Evolutionary conservation across 2,797 vertebrate species (phyloP).

Genomic region (Synanceia verrucosa): DNA sequence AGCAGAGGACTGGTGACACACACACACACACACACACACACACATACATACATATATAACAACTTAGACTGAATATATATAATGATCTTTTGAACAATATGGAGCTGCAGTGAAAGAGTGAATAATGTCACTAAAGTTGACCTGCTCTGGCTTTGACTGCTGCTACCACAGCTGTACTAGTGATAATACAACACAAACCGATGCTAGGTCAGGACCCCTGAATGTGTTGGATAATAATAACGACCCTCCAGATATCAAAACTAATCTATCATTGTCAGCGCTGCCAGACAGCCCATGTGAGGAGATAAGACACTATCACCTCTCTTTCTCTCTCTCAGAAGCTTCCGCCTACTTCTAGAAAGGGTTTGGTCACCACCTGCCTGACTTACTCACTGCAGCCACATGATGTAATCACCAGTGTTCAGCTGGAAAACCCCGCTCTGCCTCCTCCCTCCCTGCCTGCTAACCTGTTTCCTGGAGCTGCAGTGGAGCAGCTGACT

Average conservation of each 20-base stretch:
- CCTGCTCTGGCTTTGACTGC: no score
- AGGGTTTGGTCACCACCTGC: conserved; percentile 58
- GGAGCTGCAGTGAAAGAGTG: no score
- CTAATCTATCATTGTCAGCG: conserved; percentile 27
- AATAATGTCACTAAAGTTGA: no score
- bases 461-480: conserved; percentile 19
- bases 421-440: conserved; percentile 51
- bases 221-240: conserved; percentile 29
- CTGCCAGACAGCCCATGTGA: conserved; percentile 3
- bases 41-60: background rate
- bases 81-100: no score
- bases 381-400: conserved; percentile 35
- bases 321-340: conserved; percentile 4
- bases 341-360: conserved; percentile 62
- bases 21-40: no score
- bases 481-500: conserved; percentile 27
- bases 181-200: no score
- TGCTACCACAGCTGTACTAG: background rate
- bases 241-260: background rate
- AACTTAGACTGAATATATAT: background rate
- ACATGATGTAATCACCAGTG: conserved; percentile 67
- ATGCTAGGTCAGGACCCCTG: no score
- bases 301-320: conserved; percentile 22
- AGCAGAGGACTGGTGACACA: background rate
- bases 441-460: conserved; percentile 5